phyloP scores from a whole-genome alignment of 2,113 vertebrate species.

The Notechis scutatus region DNA sequence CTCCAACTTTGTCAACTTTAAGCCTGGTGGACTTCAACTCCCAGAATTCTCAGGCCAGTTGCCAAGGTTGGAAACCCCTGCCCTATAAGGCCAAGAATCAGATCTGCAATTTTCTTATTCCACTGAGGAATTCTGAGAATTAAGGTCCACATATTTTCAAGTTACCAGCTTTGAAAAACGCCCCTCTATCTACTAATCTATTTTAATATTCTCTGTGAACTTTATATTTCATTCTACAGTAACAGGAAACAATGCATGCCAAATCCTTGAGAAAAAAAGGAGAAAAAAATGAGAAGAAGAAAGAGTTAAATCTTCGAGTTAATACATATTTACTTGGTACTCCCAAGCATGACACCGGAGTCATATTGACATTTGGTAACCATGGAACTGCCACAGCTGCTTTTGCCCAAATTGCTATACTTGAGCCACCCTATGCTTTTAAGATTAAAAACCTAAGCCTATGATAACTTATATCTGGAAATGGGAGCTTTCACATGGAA shows the following conservation, averaged over 20 bases:
- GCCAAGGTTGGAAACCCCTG: neutral
- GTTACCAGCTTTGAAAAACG: neutral
- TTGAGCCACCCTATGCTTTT: neutral
- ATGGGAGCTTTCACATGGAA: neutral
- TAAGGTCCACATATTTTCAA: neutral
- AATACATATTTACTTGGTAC: constrained; percentile 16
- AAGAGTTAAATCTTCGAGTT: constrained; percentile 33
- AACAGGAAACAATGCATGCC: neutral
- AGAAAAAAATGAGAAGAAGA: neutral
- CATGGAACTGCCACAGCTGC: neutral
- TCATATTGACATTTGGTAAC: neutral
- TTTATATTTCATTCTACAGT: neutral
- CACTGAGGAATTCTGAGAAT: neutral
- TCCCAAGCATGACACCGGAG: rapidly evolving
- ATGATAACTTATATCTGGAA: constrained; percentile 2
- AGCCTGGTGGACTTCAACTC: too few species aligned
- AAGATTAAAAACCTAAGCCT: neutral
- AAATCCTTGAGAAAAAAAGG: neutral
- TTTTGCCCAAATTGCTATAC: neutral
- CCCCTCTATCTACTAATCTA: neutral
- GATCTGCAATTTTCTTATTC: neutral
- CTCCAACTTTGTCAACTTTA: too few species aligned
- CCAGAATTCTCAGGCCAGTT: too few species aligned
- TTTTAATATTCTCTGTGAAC: neutral
- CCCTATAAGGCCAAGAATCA: neutral